These are phyloP conservation scores for Argentina silus DNA, from an alignment of 2,797 vertebrate species.

Conservation along the genomic window DNA sequence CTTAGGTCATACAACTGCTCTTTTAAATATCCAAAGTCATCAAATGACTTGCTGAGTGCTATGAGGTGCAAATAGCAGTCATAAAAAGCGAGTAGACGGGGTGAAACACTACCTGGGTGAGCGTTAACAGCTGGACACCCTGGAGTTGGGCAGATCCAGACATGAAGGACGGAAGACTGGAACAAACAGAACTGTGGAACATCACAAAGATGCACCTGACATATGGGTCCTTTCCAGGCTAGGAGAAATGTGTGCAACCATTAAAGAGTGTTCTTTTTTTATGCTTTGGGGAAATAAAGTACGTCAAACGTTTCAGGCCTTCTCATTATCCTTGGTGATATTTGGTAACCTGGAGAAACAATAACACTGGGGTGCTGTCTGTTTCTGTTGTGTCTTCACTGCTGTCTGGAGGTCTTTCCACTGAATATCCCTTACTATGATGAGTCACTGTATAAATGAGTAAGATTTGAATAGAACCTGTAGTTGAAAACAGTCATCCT, in stretches of 20 bases:
- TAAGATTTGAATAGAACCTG: too few relatives aligned
- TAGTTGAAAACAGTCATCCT: too few relatives aligned
- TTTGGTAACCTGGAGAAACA: background rate
- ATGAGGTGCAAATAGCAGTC: constrained; percentile 80
- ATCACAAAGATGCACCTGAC: constrained; percentile 71
- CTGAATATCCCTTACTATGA: too few relatives aligned
- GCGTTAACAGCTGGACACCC: constrained; percentile 78
- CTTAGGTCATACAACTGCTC: constrained; percentile 64
- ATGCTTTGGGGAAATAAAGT: too few relatives aligned
- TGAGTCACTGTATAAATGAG: too few relatives aligned
- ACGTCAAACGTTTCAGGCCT: background rate
- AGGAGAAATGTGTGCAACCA: too few relatives aligned
- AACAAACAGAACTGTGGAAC: constrained; percentile 63
- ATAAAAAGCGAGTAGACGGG: constrained; percentile 63
- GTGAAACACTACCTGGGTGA: constrained; percentile 79
- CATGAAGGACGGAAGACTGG: constrained; percentile 47
- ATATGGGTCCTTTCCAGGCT: constrained; percentile 10
- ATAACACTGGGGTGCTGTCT: background rate
- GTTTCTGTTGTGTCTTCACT: background rate
- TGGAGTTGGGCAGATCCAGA: constrained; percentile 75
- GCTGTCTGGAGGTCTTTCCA: too few relatives aligned
- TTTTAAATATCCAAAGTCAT: constrained; percentile 75
- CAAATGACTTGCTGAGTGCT: constrained; percentile 76
- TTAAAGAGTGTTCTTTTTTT: too few relatives aligned
- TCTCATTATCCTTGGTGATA: background rate